Conservation (phyloP, 2,888 invertebrate genomes). For the Heliothis peltigera region DNA sequence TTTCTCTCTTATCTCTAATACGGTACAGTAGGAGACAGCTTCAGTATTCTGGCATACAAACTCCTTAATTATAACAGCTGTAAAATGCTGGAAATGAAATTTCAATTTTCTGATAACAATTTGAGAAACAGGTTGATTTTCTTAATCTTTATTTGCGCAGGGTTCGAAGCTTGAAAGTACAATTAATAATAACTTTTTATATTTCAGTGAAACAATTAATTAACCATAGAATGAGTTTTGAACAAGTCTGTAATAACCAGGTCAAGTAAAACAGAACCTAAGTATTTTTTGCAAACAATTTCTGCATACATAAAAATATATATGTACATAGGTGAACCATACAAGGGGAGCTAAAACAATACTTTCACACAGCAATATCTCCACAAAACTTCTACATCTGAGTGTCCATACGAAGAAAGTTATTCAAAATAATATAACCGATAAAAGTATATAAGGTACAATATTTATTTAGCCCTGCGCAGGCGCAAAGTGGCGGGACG, state of each 20-base stretch:
- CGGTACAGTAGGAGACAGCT: constrained; percentile 32
- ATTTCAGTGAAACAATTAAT: too few species aligned
- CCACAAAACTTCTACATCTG: constrained; percentile 40
- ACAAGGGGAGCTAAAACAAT: not conserved
- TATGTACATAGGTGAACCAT: not conserved
- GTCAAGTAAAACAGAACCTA: too few species aligned
- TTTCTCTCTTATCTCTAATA: constrained; percentile 49
- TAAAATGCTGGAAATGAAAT: not conserved
- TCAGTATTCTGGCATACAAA: constrained; percentile 16
- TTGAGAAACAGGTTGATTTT: not conserved
- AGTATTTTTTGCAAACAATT: too few species aligned
- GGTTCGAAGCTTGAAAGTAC: not conserved
- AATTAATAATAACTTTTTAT: not conserved
- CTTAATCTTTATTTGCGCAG: not conserved
- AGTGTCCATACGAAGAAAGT: constrained; percentile 43
- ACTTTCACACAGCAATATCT: constrained; percentile 7
- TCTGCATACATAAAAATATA: not conserved
- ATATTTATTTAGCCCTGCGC: constrained; percentile 51
- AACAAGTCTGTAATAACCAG: not conserved
- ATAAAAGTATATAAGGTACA: constrained; percentile 55
- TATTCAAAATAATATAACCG: constrained; percentile 51
- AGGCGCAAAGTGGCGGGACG: constrained; percentile 70
- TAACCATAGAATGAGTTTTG: not conserved
- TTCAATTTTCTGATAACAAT: not conserved
- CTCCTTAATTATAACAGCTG: not conserved